Conservation (phyloP, 2,113 vertebrate genomes). For the Patagioenas fasciata region DNA sequence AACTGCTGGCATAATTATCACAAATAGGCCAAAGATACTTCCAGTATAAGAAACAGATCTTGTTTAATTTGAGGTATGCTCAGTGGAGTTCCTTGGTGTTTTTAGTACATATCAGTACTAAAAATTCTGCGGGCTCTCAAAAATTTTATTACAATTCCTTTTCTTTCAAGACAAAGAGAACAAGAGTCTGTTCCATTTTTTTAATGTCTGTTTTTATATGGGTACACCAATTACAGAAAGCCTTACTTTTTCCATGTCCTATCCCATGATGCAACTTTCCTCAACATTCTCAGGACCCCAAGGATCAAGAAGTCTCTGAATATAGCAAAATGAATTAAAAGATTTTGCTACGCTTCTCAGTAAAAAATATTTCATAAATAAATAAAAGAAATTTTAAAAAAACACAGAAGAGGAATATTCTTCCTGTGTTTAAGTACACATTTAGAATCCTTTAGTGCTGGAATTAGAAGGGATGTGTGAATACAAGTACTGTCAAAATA, state of each 20-base stretch:
- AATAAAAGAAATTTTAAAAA: not conserved
- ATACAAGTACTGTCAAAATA: conserved; percentile 78
- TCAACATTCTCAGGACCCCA: not conserved
- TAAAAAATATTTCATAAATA: not conserved
- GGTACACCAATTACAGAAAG: not conserved
- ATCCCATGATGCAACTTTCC: not conserved
- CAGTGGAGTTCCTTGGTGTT: not conserved
- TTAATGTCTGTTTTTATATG: not conserved
- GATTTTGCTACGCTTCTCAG: not conserved
- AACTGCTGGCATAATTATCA: not conserved
- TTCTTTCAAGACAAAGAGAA: not conserved
- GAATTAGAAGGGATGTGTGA: conserved; percentile 87
- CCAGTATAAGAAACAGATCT: not conserved
- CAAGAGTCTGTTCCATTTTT: not conserved
- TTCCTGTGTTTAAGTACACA: not conserved
- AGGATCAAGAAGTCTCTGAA: not conserved
- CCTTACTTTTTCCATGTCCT: not conserved
- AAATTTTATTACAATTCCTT: not conserved
- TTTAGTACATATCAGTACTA: not conserved
- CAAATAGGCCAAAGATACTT: not conserved
- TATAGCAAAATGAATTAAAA: not conserved
- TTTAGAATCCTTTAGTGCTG: conserved; percentile 72
- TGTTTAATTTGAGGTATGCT: not conserved
- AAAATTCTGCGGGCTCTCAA: not conserved
- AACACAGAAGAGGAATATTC: not conserved